These are phyloP conservation scores for Pachypeltis micranthus DNA, from an alignment of 1,140 invertebrate genomes.

Conservation along the genomic window DNA sequence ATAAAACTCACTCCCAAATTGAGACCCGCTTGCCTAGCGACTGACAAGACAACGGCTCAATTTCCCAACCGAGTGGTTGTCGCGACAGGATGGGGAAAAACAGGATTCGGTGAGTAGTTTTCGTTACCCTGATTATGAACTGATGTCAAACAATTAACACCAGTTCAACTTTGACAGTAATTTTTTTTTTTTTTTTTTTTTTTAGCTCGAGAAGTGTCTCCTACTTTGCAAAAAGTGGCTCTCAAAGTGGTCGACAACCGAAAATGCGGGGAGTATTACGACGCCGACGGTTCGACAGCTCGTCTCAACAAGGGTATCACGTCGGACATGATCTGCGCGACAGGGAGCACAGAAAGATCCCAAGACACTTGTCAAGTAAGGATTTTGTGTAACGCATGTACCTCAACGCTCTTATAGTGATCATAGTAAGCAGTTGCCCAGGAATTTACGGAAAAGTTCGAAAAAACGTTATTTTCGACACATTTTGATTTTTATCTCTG, in stretches of 20 bases:
- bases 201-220: slow-evolving; percentile 37
- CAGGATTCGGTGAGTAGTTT: slow-evolving; percentile 30
- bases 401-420: too few species aligned
- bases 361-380: slow-evolving; percentile 64
- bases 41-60: slow-evolving; percentile 10
- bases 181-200: slow-evolving; percentile 16
- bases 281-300: slow-evolving; percentile 31
- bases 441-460: too few species aligned
- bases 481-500: too few species aligned
- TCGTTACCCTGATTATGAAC: neutral
- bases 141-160: neutral
- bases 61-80: slow-evolving; percentile 24
- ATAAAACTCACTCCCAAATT: slow-evolving; percentile 28
- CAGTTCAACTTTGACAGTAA: too few species aligned
- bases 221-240: slow-evolving; percentile 51
- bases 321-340: slow-evolving; percentile 46
- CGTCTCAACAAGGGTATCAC: slow-evolving; percentile 39
- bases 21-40: slow-evolving; percentile 37
- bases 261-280: slow-evolving; percentile 41
- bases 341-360: slow-evolving; percentile 49
- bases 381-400: too few species aligned
- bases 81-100: slow-evolving; percentile 29
- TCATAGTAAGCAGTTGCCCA: too few species aligned
- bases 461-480: too few species aligned
- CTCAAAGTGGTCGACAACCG: slow-evolving; percentile 44